Conservation (phyloP, 2,113 vertebrate genomes). For the Callocephalon fimbriatum region DNA sequence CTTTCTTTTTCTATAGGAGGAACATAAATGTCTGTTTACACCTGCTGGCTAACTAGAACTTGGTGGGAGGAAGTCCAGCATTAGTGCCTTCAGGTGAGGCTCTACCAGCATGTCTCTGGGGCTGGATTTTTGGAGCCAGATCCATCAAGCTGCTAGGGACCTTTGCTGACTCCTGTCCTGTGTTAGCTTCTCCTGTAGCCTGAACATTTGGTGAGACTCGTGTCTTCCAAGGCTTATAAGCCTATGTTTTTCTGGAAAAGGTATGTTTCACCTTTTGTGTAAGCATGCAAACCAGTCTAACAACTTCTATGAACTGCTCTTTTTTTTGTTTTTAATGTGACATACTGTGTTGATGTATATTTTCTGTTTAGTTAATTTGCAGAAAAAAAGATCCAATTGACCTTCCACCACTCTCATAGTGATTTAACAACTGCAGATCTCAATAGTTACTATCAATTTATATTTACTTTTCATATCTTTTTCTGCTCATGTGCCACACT, state of each 20-base stretch:
- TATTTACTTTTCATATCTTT: background rate
- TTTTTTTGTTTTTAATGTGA: background rate
- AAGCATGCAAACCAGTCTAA: rapidly evolving
- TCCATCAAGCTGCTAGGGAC: background rate
- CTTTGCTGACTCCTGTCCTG: background rate
- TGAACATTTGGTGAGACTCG: rapidly evolving
- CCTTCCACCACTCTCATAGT: background rate
- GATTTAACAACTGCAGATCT: background rate
- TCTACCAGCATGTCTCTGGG: rapidly evolving
- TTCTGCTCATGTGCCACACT: background rate
- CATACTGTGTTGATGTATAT: rapidly evolving
- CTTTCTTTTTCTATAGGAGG: background rate
- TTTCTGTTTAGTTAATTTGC: background rate
- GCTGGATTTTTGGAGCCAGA: rapidly evolving
- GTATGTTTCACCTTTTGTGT: rapidly evolving
- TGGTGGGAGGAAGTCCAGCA: too few species aligned
- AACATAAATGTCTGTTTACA: rapidly evolving
- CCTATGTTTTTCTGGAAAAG: background rate
- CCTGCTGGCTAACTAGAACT: background rate
- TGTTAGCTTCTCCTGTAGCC: rapidly evolving
- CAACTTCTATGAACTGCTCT: background rate
- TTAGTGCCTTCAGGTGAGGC: background rate
- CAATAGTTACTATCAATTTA: background rate
- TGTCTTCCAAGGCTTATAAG: too few species aligned
- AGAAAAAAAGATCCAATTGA: background rate